Evolutionary conservation across 2,888 invertebrate genomes (phyloP).

Genomic region (Caenorhabditis panamensis): DNA sequence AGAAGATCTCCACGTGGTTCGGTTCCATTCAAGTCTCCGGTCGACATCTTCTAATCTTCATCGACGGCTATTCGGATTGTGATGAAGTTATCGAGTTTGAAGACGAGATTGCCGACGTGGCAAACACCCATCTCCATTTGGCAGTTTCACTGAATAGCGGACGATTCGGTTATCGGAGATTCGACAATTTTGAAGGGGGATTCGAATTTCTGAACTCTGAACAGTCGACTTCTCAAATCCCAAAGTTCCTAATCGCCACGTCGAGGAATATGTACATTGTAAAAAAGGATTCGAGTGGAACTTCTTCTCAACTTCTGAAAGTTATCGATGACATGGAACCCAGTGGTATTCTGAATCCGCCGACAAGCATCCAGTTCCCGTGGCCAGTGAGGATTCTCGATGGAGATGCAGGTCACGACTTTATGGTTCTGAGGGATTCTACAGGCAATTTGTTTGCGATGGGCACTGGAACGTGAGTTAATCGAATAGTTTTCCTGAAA

Average conservation of each 20-base stretch:
- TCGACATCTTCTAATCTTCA: not conserved
- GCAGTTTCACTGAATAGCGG: slow-evolving; percentile 33
- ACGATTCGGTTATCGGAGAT: not conserved
- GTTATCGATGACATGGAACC: slow-evolving; percentile 22
- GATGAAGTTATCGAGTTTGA: slow-evolving; percentile 6
- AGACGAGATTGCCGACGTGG: slow-evolving; percentile 19
- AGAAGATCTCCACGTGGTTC: slow-evolving; percentile 33
- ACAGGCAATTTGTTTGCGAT: slow-evolving; percentile 50
- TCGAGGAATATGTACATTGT: slow-evolving; percentile 4
- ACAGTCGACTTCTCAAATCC: not conserved
- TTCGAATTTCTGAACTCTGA: not conserved
- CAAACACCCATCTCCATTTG: slow-evolving; percentile 35
- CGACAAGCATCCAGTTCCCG: slow-evolving; percentile 29
- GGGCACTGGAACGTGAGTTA: slow-evolving; percentile 59
- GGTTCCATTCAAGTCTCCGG: slow-evolving; percentile 11
- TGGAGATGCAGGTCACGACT: slow-evolving; percentile 41
- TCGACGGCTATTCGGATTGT: not conserved
- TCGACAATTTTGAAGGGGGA: slow-evolving; percentile 11
- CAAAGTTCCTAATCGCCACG: slow-evolving; percentile 17
- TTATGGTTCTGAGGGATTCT: slow-evolving; percentile 22
- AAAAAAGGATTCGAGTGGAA: not conserved
- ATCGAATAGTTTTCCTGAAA: too few relatives aligned
- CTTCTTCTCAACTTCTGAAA: slow-evolving; percentile 22
- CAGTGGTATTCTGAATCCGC: not conserved
- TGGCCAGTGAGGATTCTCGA: slow-evolving; percentile 39